Evolutionary conservation across 2,797 vertebrate species (phyloP).

Genomic region (Callimico goeldii): DNA sequence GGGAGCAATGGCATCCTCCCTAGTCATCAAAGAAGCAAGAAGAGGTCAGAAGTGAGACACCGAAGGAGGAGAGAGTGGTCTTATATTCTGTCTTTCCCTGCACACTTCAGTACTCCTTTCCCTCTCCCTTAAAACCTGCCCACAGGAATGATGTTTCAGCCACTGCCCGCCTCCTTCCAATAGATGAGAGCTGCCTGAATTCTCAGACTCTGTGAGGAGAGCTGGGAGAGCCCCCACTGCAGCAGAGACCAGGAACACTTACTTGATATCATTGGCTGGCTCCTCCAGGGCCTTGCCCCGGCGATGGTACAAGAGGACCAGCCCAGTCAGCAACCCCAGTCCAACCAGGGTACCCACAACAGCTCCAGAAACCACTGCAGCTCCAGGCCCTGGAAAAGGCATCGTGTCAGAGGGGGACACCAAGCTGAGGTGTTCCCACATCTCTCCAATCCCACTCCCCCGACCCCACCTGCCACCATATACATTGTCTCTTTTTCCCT

Average conservation of each 20-base stretch:
- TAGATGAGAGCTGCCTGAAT: background rate
- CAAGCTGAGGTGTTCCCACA: background rate
- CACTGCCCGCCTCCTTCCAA: background rate
- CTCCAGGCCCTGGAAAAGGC: slow-evolving; percentile 77
- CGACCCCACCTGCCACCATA: background rate
- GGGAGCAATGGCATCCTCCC: slow-evolving; percentile 95
- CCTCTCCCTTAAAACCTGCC: background rate
- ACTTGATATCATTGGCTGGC: slow-evolving; percentile 97
- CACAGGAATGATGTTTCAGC: background rate
- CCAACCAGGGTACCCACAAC: slow-evolving; percentile 90
- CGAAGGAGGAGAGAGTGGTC: background rate
- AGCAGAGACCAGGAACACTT: slow-evolving; percentile 77
- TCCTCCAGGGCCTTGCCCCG: slow-evolving; percentile 90
- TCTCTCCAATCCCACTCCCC: background rate
- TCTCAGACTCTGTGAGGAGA: background rate
- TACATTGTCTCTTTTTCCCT: background rate
- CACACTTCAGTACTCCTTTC: background rate
- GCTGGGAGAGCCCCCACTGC: background rate
- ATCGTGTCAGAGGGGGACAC: background rate
- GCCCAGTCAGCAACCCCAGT: slow-evolving; percentile 82
- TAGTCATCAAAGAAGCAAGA: slow-evolving; percentile 75
- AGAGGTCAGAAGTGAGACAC: background rate
- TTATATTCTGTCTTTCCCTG: background rate
- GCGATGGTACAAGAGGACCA: slow-evolving; percentile 86
- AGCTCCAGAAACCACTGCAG: slow-evolving; percentile 90